phyloP scores from a whole-genome alignment of 2,113 vertebrate genomes.

The human region GRCh38 chr16:13113501-13114000 shows the following conservation, averaged over 20 bases:
- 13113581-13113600: slow-evolving; percentile 47
- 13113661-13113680: slow-evolving; percentile 29
- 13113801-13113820: neutral
- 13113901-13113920: neutral
- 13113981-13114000: slow-evolving; percentile 4
- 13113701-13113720: slow-evolving; percentile 53
- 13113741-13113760: slow-evolving; percentile 53
- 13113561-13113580: slow-evolving; percentile 14
- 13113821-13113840: neutral
- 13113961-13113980: neutral
- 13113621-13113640: slow-evolving; percentile 49
- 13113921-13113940: neutral
- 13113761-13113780: neutral
- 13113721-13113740: slow-evolving; percentile 41
- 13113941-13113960: neutral
- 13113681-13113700: slow-evolving; percentile 54
- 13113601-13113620: slow-evolving; percentile 41
- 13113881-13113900: neutral
- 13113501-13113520: neutral
- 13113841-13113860: slow-evolving; percentile 11
- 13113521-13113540: slow-evolving; percentile 2
- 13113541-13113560: slow-evolving; percentile 27
- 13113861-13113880: neutral
- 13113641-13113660: slow-evolving; percentile 60
- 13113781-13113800: slow-evolving; percentile 31